Conservation (phyloP, 2,113 vertebrate species). For the Edolisoma coerulescens region DNA sequence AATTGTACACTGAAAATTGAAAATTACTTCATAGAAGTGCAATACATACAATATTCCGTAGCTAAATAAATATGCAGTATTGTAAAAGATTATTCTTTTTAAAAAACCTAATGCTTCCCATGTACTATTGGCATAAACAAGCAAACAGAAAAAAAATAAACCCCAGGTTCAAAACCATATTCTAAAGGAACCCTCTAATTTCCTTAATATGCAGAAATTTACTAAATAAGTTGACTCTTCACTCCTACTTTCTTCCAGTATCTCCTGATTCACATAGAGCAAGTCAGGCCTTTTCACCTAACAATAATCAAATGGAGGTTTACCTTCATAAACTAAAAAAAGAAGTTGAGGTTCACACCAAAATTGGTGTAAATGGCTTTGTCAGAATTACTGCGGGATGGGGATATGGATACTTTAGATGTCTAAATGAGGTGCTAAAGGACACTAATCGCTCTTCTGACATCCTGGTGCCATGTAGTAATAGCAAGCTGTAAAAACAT, state of each 20-base stretch:
- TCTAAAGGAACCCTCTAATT: neutral
- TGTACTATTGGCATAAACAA: neutral
- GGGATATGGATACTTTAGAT: neutral
- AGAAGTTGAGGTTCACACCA: neutral
- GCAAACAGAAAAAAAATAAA: neutral
- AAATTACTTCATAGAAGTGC: neutral
- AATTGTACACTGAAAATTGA: neutral
- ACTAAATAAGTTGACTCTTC: neutral
- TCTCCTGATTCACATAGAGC: neutral
- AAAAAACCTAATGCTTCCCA: neutral
- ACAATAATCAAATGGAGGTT: neutral
- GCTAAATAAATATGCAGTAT: neutral
- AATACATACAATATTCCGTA: neutral
- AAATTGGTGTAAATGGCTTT: neutral
- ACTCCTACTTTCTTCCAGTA: neutral
- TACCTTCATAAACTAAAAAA: neutral
- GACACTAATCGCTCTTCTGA: neutral
- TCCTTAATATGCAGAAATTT: neutral
- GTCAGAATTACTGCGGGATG: neutral
- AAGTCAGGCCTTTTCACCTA: neutral
- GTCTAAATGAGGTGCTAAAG: neutral
- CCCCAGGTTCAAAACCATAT: neutral
- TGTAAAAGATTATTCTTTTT: neutral
- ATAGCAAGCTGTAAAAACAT: neutral
- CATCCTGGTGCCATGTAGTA: neutral